These are phyloP conservation scores for Strigamia crassipes DNA, from an alignment of 2,888 invertebrate species.

Conservation along the genomic window DNA sequence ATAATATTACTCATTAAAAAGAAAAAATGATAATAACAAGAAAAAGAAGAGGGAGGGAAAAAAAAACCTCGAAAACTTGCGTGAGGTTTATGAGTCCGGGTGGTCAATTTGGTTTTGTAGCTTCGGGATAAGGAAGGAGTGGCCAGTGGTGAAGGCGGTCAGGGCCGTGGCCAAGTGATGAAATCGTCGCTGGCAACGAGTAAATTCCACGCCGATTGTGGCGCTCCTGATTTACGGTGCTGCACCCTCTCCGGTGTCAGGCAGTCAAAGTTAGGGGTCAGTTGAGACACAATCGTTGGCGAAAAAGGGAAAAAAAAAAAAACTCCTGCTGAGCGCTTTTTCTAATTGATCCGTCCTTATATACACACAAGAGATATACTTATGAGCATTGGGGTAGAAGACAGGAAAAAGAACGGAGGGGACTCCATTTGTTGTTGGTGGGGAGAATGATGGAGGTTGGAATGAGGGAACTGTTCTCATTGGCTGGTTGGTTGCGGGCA, in stretches of 20 bases:
- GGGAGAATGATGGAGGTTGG: slow-evolving; percentile 26
- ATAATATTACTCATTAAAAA: neutral
- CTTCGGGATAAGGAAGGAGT: slow-evolving; percentile 19
- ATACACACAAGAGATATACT: slow-evolving; percentile 16
- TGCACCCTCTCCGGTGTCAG: slow-evolving; percentile 12
- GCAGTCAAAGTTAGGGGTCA: neutral
- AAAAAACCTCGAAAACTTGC: neutral
- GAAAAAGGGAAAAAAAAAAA: neutral
- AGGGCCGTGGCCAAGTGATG: slow-evolving; percentile 41
- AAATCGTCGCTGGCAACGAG: slow-evolving; percentile 43
- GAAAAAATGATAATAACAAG: neutral
- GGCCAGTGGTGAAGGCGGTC: slow-evolving; percentile 29
- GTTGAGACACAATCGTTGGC: neutral
- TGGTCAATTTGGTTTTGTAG: slow-evolving; percentile 1
- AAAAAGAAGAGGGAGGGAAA: neutral
- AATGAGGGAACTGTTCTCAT: neutral
- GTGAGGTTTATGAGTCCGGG: neutral
- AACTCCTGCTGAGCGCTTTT: slow-evolving; percentile 25
- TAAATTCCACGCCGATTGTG: slow-evolving; percentile 43
- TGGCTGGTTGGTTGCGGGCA: neutral
- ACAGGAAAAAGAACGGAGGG: neutral
- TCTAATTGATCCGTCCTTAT: slow-evolving; percentile 45
- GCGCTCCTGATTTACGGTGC: slow-evolving; percentile 43
- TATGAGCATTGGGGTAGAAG: neutral
- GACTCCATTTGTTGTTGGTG: slow-evolving; percentile 13